Evolutionary conservation across 2,797 vertebrate genomes (phyloP), one percentile per base, ranked within the genome.

Genomic region (Gymnodraco acuticeps): DNA sequence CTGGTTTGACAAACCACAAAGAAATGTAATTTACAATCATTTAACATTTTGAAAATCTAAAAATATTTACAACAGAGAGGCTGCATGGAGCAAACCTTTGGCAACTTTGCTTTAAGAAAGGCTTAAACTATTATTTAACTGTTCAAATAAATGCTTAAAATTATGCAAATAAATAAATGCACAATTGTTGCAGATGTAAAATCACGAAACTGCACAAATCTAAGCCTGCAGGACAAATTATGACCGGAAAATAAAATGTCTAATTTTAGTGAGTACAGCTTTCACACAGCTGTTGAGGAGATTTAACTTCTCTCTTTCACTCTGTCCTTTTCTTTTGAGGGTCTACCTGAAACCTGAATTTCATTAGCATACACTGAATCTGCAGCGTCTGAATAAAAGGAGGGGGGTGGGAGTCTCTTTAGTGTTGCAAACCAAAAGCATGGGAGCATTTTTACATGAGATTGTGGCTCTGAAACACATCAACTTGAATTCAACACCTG

Each of bases 401-500:
- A 16, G 31, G 31, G 58, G 20, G 38, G 1, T 6, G 19, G 46
- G 60, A 17, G 10, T 3, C 48, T 68, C 14, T 61, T 51, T 20
- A 43, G 16, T 52, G 20, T 23, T 7, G 5, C 31, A 60, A 23
- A 15, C 70, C 17, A 52, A 45, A 27, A 53, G 62, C 38, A 53
- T 2, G 8, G 42, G 41, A 43, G 47, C 47, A 64, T 80, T 74
- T 71, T 75, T 73, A 73, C n/a, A 80, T 75, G 56, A 83, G 75
- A 90, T 90, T 77, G 78, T 62, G 61, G 54, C 77, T 80, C 64
- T 56, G 33, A 68, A 76, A 72, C 71, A 75, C 3, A 74, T 85
- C 81, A 75, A 54, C 73, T 78, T 84, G 31, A 78, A 86, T 87
- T 82, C 69, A 71, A 84, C 85, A 81, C 79, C 65, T 52, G 33